Evolutionary conservation across 1,140 invertebrate genomes (phyloP).

Genomic region (Orchesella cincta): DNA sequence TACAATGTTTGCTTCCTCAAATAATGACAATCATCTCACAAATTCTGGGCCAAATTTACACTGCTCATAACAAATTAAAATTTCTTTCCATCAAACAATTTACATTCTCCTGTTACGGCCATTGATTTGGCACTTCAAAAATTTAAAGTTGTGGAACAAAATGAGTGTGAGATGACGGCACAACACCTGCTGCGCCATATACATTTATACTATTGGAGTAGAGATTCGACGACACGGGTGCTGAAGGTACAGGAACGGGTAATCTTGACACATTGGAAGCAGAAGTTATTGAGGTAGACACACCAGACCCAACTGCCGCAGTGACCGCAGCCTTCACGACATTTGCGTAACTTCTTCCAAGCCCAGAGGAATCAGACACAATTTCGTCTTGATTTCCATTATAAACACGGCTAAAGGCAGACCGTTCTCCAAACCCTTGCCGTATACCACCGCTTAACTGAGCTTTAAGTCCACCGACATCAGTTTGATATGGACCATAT

Average conservation of each 20-base stretch:
- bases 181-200: background rate
- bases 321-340: conserved; percentile 39
- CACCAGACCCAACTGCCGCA: background rate
- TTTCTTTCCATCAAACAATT: background rate
- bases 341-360: conserved; percentile 46
- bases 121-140: background rate
- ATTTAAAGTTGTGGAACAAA: background rate
- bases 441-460: conserved; percentile 10
- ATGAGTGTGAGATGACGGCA: background rate
- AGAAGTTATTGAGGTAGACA: background rate
- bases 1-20: background rate
- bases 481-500: background rate
- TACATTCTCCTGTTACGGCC: background rate
- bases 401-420: conserved; percentile 1
- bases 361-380: background rate
- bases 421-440: conserved; percentile 1
- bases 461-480: background rate
- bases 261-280: background rate
- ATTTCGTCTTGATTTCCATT: background rate
- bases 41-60: background rate
- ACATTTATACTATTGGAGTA: background rate
- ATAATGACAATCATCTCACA: background rate
- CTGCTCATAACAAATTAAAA: background rate
- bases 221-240: background rate
- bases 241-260: background rate